Percentiles rank a stretch among this genome's conserved stretches.
These are phyloP conservation scores for Bolinopsis microptera DNA, from an alignment of 37 sponge, comb jelly and placozoan genomes.

Conservation along the genomic window DNA sequence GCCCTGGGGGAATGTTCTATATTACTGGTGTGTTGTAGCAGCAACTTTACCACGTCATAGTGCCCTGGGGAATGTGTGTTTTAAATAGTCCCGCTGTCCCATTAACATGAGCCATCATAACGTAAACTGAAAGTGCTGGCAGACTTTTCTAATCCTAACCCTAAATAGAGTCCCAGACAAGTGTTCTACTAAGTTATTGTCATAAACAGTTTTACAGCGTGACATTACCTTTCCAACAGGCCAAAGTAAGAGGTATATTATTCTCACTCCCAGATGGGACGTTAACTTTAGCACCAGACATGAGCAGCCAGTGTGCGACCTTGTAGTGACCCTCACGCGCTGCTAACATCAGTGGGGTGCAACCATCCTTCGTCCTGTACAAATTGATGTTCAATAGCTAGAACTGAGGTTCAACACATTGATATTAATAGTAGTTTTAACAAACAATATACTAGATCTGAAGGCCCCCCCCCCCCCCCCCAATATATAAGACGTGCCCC, in stretches of 20 bases:
- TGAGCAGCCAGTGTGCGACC: constrained; percentile 69
- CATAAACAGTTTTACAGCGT: too few species aligned
- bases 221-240: constrained; percentile 99
- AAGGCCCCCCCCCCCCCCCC: too few species aligned
- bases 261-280: constrained; percentile 94
- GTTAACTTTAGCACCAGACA: constrained; percentile 79
- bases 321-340: constrained; percentile 72
- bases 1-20: constrained; percentile 88
- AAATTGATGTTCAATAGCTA: constrained; percentile 81
- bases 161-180: neutral
- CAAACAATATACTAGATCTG: too few species aligned
- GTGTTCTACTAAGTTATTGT: neutral
- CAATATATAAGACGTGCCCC: too few species aligned
- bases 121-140: too few species aligned
- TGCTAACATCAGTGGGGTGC: constrained; percentile 98
- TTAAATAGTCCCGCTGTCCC: too few species aligned
- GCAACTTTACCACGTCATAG: constrained; percentile 83
- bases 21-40: constrained; percentile 79
- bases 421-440: constrained; percentile 78
- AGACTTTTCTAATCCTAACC: too few species aligned
- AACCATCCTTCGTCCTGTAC: constrained; percentile 92
- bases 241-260: constrained; percentile 92
- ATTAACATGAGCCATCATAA: too few species aligned
- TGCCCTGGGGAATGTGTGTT: too few species aligned
- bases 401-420: constrained; percentile 80